Conservation (phyloP, 2,888 invertebrate species). For the Drosophila pegasa region DNA sequence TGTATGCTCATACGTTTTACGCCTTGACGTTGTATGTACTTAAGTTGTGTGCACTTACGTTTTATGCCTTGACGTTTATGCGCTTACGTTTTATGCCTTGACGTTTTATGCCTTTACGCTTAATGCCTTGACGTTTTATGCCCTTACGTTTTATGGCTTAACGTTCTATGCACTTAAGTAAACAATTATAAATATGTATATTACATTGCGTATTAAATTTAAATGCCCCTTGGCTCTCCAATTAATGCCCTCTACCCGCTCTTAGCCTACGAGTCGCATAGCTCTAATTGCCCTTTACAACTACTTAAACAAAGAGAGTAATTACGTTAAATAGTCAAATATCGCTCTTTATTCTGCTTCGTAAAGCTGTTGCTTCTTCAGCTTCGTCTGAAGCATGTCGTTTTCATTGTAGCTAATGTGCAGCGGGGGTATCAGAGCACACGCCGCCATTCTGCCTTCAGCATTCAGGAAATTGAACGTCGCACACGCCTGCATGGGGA, state of each 20-base stretch:
- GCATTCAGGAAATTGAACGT: conserved; percentile 96
- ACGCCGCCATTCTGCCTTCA: conserved; percentile 90
- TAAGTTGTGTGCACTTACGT: too few species aligned
- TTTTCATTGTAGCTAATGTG: conserved; percentile 86
- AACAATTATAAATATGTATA: too few species aligned
- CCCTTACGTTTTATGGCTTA: too few species aligned
- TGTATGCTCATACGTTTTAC: too few species aligned
- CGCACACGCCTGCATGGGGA: conserved; percentile 88
- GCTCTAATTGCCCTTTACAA: neutral
- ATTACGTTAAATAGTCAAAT: neutral
- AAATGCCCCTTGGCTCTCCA: neutral
- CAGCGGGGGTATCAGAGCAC: conserved; percentile 89
- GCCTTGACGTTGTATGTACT: too few species aligned
- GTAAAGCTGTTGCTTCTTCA: conserved; percentile 87
- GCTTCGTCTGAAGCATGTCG: conserved; percentile 86
- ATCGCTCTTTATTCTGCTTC: conserved; percentile 48
- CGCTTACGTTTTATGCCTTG: too few species aligned
- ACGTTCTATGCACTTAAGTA: too few species aligned
- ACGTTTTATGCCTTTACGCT: too few species aligned
- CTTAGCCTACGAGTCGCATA: neutral
- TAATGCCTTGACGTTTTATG: too few species aligned
- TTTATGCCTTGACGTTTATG: too few species aligned
- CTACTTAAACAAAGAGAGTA: neutral
- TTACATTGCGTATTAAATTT: neutral
- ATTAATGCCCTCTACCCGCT: neutral